phyloP scores from a whole-genome alignment of 2,888 invertebrate genomes.

The Tiphia femorata region DNA sequence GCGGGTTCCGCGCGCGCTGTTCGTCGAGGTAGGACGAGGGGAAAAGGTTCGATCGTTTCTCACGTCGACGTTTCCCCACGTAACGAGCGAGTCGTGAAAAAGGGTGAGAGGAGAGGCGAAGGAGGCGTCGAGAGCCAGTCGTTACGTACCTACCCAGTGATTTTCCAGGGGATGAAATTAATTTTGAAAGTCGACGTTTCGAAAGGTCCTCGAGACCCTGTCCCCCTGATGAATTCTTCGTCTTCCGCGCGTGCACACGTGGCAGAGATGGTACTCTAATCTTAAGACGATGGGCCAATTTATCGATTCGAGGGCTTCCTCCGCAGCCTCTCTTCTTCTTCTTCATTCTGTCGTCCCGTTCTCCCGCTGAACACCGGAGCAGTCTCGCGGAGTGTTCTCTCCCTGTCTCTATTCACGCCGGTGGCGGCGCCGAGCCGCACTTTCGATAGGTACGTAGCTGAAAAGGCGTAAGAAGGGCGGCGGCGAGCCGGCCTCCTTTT shows the following conservation, averaged over 20 bases:
- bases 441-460: background rate
- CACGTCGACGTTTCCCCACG: too few species aligned
- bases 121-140: too few species aligned
- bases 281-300: conserved; percentile 50
- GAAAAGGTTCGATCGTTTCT: conserved; percentile 21
- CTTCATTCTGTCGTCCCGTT: conserved; percentile 6
- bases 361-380: conserved; percentile 8
- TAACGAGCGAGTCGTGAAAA: too few species aligned
- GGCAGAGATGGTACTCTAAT: conserved; percentile 30
- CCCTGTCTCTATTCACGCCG: background rate
- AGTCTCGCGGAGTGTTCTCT: conserved; percentile 9
- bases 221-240: too few species aligned
- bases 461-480: conserved; percentile 22
- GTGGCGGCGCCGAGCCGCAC: background rate
- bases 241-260: conserved; percentile 43
- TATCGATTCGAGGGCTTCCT: conserved; percentile 56
- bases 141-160: too few species aligned
- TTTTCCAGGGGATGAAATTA: too few species aligned
- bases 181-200: too few species aligned
- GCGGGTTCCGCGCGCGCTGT: conserved; percentile 16
- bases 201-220: too few species aligned
- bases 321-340: conserved; percentile 25
- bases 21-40: conserved; percentile 17
- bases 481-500: conserved; percentile 25
- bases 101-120: too few species aligned